Evolutionary conservation across 1,140 invertebrate species (phyloP).

Genomic region (Drosophila albomicans): DNA sequence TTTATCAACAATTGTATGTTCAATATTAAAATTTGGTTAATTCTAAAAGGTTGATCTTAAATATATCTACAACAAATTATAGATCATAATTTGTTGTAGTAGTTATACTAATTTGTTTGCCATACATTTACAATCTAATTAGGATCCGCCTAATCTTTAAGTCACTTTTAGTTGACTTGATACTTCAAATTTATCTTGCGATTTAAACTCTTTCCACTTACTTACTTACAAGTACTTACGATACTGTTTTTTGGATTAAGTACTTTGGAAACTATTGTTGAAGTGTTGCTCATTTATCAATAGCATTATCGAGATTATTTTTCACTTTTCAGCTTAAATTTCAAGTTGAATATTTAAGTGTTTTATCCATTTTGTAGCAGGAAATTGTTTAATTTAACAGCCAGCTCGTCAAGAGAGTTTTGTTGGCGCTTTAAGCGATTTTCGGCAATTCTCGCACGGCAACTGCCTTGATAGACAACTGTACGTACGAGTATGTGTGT

Average conservation of each 20-base stretch:
- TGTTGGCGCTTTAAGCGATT: constrained; percentile 37
- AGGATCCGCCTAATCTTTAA: no score
- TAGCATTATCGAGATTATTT: not conserved
- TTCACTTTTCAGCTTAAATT: constrained; percentile 11
- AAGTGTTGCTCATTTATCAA: constrained; percentile 6
- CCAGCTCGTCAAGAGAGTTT: constrained; percentile 9
- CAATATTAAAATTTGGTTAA: no score
- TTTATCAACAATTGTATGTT: no score
- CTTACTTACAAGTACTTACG: not conserved
- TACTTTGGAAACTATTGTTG: constrained; percentile 1
- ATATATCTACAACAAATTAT: no score
- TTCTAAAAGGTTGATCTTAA: no score
- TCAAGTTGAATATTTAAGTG: not conserved
- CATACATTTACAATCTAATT: no score
- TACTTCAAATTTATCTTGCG: no score
- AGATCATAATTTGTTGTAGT: no score
- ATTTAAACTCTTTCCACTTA: no score
- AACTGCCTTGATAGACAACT: constrained; percentile 62
- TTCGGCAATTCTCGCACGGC: constrained; percentile 23
- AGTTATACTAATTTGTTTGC: no score
- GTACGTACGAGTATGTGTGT: constrained; percentile 19
- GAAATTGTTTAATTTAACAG: constrained; percentile 18
- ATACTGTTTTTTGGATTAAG: constrained; percentile 1
- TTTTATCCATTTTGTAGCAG: not conserved
- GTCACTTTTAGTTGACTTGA: no score